Percentiles rank a stretch among this genome's conserved stretches.
phyloP scores from a whole-genome alignment of 1,140 invertebrate species.

The Solen grandis region DNA sequence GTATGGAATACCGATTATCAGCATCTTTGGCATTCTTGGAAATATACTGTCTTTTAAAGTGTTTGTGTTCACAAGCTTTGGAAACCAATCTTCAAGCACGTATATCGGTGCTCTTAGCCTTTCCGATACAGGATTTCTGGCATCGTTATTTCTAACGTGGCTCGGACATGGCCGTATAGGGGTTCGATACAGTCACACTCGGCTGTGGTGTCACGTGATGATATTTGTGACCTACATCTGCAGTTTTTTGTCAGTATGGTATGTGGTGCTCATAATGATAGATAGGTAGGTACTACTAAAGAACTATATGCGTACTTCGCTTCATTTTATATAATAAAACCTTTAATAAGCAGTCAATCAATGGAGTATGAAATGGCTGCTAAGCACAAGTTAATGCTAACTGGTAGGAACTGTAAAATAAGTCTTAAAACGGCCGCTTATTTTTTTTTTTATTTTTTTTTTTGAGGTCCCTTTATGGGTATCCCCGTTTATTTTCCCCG shows the following conservation, averaged over 20 bases:
- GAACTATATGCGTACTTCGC: too few relatives aligned
- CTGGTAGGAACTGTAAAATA: too few relatives aligned
- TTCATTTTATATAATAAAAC: too few relatives aligned
- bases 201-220: conserved; percentile 69
- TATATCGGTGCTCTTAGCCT: conserved; percentile 83
- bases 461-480: too few relatives aligned
- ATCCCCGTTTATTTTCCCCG: too few relatives aligned
- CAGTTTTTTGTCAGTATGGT: conserved; percentile 78
- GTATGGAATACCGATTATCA: conserved; percentile 81
- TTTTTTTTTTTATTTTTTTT: too few relatives aligned
- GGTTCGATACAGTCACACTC: conserved; percentile 73
- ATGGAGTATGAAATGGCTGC: too few relatives aligned
- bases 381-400: too few relatives aligned
- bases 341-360: too few relatives aligned
- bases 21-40: conserved; percentile 82
- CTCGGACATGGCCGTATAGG: conserved; percentile 82
- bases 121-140: conserved; percentile 83
- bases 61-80: conserved; percentile 83
- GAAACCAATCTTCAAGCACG: conserved; percentile 83
- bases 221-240: conserved; percentile 72
- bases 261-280: conserved; percentile 77
- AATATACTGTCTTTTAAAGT: conserved; percentile 83
- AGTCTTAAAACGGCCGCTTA: too few relatives aligned
- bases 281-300: conserved; percentile 76
- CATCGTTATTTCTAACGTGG: conserved; percentile 78